Conservation (phyloP, 2,113 vertebrate species). For the Lynx canadensis region DNA sequence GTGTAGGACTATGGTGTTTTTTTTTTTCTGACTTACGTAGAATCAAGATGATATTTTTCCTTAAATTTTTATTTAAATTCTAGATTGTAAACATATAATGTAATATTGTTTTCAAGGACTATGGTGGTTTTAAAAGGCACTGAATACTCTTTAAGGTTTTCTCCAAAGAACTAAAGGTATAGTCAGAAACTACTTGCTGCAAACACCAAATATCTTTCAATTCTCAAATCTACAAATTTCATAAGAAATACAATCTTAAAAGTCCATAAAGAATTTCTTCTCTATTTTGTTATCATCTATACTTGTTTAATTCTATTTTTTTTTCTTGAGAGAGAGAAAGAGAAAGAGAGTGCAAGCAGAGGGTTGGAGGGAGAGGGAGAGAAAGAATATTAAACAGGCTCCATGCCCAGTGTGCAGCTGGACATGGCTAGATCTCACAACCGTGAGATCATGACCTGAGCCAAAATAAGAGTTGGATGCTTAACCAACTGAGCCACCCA, state of each 20-base stretch:
- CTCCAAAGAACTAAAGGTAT: neutral
- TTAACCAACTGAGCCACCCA: too few species aligned
- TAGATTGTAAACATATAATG: too few species aligned
- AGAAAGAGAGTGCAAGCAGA: too few species aligned
- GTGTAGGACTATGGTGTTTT: neutral
- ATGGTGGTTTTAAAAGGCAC: neutral
- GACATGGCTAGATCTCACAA: too few species aligned
- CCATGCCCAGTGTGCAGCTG: too few species aligned
- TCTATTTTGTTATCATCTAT: neutral
- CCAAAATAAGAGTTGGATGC: too few species aligned
- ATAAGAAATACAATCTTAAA: neutral
- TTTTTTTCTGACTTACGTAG: neutral
- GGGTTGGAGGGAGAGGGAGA: too few species aligned
- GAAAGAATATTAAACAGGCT: too few species aligned
- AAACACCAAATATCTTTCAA: neutral
- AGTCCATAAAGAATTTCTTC: neutral
- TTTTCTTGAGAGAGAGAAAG: too few species aligned
- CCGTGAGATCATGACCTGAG: too few species aligned
- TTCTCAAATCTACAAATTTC: constrained; percentile 20
- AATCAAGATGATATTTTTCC: too few species aligned
- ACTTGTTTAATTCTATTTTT: neutral
- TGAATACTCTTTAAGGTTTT: neutral
- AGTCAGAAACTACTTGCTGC: neutral
- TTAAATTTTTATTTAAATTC: too few species aligned
- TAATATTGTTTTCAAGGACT: neutral